Conservation (phyloP, 2,888 invertebrate species). For the Coelinius sp. region DNA sequence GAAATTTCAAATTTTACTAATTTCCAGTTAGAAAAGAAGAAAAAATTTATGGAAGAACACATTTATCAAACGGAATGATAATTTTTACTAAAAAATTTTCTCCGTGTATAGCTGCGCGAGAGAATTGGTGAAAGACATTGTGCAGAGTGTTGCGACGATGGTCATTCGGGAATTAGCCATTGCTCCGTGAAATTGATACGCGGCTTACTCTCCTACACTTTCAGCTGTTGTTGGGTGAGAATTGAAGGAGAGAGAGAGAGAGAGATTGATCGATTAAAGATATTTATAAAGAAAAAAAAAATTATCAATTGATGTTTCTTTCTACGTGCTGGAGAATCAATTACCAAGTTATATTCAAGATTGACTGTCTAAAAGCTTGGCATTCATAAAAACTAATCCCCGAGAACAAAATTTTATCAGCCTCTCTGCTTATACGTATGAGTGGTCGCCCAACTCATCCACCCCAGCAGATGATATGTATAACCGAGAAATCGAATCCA, state of each 20-base stretch:
- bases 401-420: constrained; percentile 65
- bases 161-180: constrained; percentile 25
- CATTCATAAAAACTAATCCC: constrained; percentile 67
- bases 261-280: not conserved
- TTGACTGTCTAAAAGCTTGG: constrained; percentile 47
- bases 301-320: too few species aligned
- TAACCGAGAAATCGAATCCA: constrained; percentile 63
- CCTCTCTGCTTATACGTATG: constrained; percentile 69
- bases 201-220: constrained; percentile 37
- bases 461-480: not conserved
- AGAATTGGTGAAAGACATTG: constrained; percentile 9
- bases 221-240: constrained; percentile 10
- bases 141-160: constrained; percentile 18
- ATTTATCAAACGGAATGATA: too few species aligned
- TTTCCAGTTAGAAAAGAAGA: too few species aligned
- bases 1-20: too few species aligned
- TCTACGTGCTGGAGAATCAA: too few species aligned
- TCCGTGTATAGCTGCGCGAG: too few species aligned
- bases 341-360: not conserved
- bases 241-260: too few species aligned
- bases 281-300: constrained; percentile 5
- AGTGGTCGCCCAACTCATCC: constrained; percentile 65
- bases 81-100: too few species aligned
- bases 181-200: constrained; percentile 49
- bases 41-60: too few species aligned